phyloP scores from a whole-genome alignment of 2,113 vertebrate species.

The Tachysurus fulvidraco region DNA sequence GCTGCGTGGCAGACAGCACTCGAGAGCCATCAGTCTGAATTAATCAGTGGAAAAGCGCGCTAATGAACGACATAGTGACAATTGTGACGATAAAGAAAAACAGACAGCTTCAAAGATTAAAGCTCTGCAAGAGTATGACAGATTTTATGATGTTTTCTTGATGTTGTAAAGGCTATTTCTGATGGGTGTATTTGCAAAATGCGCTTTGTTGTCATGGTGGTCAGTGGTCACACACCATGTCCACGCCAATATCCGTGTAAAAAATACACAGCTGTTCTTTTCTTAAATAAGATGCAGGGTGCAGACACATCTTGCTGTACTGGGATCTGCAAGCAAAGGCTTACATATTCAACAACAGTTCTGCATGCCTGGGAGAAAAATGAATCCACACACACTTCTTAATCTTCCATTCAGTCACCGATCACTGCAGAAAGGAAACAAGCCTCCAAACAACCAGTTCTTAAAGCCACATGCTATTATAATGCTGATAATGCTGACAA shows the following conservation, averaged over 20 bases:
- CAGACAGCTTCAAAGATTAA: not conserved
- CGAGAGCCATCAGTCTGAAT: conserved; percentile 3
- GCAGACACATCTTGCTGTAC: not conserved
- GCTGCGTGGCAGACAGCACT: conserved; percentile 2
- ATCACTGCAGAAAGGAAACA: not conserved
- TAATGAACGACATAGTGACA: conserved; percentile 27
- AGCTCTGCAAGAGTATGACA: not conserved
- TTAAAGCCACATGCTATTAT: not conserved
- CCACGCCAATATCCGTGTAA: not conserved
- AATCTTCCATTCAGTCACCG: conserved; percentile 10
- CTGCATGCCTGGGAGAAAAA: not conserved
- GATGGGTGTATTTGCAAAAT: not conserved
- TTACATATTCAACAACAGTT: conserved; percentile 6
- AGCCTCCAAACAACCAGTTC: not conserved
- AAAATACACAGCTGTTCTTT: not conserved
- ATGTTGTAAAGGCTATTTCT: not conserved
- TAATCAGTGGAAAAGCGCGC: conserved; percentile 3
- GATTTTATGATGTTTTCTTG: not conserved
- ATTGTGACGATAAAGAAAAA: conserved; percentile 18
- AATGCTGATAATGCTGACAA: not conserved
- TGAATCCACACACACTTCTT: not conserved
- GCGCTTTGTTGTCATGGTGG: not conserved
- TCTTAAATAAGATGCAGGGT: not conserved
- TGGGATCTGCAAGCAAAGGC: not conserved
- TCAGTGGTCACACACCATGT: not conserved